Percentiles rank a stretch among this genome's conserved stretches.
These are phyloP conservation scores for Dinomys branickii DNA, from an alignment of 2,113 vertebrate species.

Conservation along the genomic window DNA sequence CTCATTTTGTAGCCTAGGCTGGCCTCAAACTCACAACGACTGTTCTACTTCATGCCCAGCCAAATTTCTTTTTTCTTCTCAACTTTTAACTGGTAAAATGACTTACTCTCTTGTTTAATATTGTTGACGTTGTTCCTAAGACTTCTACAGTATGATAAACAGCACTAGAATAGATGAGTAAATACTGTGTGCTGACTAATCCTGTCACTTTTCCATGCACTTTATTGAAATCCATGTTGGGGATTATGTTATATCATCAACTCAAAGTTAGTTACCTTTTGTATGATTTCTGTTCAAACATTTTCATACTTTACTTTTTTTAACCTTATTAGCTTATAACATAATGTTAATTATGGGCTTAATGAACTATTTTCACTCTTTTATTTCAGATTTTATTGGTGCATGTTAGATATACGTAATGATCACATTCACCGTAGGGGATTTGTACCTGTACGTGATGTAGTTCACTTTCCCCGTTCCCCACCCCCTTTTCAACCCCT, in stretches of 20 bases:
- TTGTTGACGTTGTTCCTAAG: neutral
- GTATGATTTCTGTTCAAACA: neutral
- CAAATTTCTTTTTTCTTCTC: conserved; percentile 7
- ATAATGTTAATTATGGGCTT: neutral
- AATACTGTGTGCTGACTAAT: neutral
- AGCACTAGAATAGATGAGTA: neutral
- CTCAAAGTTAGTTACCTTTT: conserved; percentile 21
- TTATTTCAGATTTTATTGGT: neutral
- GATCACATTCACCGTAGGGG: neutral
- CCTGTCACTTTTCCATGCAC: neutral
- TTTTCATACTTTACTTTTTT: neutral
- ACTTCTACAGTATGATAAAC: neutral
- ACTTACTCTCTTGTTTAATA: neutral
- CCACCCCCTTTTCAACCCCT: neutral
- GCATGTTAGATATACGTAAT: neutral
- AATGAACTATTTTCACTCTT: conserved; percentile 20
- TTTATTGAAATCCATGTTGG: conserved; percentile 25
- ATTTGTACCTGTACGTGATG: neutral
- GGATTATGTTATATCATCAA: conserved; percentile 2
- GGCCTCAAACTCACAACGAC: no score
- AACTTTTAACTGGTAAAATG: neutral
- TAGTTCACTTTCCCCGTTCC: neutral
- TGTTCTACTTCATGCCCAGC: no score
- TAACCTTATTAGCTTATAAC: neutral
- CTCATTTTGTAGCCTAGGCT: no score